Evolutionary conservation across 1,140 invertebrate genomes (phyloP), one percentile per base, ranked within the genome.

Genomic region (Drosophila ironensis): DNA sequence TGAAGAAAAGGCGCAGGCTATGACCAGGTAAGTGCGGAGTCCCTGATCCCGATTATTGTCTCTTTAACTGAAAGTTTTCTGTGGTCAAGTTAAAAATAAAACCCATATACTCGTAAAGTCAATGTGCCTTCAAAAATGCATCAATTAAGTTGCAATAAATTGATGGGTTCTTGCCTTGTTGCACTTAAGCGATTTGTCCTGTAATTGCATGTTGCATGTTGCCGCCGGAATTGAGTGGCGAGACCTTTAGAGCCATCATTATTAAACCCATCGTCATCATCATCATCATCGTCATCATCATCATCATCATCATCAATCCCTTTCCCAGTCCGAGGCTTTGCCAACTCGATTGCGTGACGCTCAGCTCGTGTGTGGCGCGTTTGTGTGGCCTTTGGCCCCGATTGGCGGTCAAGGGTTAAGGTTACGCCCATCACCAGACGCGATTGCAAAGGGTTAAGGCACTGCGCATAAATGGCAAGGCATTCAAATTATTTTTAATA

Each of bases 141-240:
- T 22, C 5, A 22, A 22, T 22, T 22, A 22, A 22, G 5, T 22
- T 33, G 22, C 11, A 16, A 27, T 27, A 6, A 20, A 20, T 8
- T 3, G 1, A 12, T 24, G 8, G 3, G 11, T 5, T 11, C 3
- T 11, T 25, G 20, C 19, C 4, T 8, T 11, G 16, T 53, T 40
- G 7, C 33, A 27, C 33, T 41, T 56, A 56, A 24, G 9, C 16
- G 4, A 9, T 12, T 25, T 8, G 16, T 6, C 50, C 64, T 68
- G 64, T 68, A 46, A 53, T 68, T 68, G 64, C 64, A 68, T 68
- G 63, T 68, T 68, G 64, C 64, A 68, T n/a, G 63, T 68, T 24
- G 20, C 46, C 22, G 16, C 11, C 12, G 19, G 28, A 42, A 52
- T 57, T 42, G 52, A 60, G 56, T 59, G 56, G 52, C 37, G 8